These are phyloP conservation scores for Gymnorhina tibicen DNA, from an alignment of 2,113 vertebrate species.

Conservation along the genomic window DNA sequence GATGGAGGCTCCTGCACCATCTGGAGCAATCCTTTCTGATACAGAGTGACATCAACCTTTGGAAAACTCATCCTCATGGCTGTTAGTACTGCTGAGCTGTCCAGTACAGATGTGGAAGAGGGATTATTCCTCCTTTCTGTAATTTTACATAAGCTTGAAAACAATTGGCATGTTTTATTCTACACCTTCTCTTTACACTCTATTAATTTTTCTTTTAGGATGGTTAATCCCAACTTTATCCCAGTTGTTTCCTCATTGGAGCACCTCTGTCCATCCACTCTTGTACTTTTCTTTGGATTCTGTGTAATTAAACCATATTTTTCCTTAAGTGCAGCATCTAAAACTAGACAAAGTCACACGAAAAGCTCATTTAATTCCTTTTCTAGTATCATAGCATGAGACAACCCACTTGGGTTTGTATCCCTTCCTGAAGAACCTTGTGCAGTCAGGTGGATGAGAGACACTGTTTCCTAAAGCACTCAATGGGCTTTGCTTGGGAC, in stretches of 20 bases:
- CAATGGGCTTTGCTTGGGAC: neutral
- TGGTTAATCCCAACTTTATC: neutral
- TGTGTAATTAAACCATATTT: neutral
- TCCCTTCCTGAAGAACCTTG: neutral
- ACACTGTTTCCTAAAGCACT: fast-evolving
- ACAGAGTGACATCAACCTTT: neutral
- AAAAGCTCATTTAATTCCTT: neutral
- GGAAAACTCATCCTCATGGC: neutral
- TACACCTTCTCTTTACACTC: neutral
- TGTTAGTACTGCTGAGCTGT: neutral
- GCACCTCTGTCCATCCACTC: neutral
- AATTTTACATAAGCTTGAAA: neutral
- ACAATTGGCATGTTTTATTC: neutral
- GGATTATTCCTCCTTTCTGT: neutral
- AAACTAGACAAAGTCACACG: neutral
- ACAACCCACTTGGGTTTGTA: neutral
- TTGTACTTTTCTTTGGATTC: neutral
- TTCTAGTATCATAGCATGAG: neutral
- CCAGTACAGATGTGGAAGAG: neutral
- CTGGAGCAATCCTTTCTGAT: neutral
- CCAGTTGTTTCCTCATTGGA: neutral
- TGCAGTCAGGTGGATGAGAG: neutral
- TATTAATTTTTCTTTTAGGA: neutral
- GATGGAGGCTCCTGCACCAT: neutral
- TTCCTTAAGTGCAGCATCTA: neutral